Conservation (phyloP, 1,140 invertebrate genomes). For the Rhopalosiphum maidis region DNA sequence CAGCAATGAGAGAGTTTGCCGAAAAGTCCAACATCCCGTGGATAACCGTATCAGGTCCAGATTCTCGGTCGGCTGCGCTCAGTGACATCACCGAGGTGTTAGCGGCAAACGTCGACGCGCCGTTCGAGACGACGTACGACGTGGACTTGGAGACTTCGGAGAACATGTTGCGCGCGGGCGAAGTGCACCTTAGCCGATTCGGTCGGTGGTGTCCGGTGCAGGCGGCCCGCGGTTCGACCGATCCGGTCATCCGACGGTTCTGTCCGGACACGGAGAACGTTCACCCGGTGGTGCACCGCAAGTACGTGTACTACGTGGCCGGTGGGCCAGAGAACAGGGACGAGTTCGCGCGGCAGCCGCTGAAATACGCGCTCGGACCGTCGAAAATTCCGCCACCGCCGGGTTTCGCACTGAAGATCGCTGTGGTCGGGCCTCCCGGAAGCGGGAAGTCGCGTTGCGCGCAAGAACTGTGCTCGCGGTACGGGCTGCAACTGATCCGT, state of each 20-base stretch:
- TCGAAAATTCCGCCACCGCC: neutral
- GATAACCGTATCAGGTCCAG: neutral
- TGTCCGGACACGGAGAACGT: neutral
- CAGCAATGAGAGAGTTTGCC: neutral
- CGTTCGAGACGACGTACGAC: neutral
- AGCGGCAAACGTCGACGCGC: neutral
- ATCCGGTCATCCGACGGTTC: neutral
- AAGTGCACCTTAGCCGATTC: conserved; percentile 3
- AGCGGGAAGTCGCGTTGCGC: neutral
- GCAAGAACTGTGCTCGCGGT: neutral
- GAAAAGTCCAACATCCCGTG: neutral
- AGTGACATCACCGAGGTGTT: neutral
- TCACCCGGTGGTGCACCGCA: neutral
- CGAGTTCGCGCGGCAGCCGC: neutral
- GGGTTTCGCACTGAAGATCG: neutral
- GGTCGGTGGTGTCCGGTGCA: conserved; percentile 24
- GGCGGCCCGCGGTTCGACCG: neutral
- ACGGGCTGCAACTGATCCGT: neutral
- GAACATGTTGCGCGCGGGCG: neutral
- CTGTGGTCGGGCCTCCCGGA: neutral
- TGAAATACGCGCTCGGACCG: neutral
- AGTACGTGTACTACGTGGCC: conserved; percentile 29
- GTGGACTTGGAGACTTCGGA: neutral
- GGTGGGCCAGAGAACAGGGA: neutral
- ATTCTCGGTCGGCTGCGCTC: neutral